Evolutionary conservation across 2,797 vertebrate genomes (phyloP).

Genomic region (Neosilurus hyrtlii): DNA sequence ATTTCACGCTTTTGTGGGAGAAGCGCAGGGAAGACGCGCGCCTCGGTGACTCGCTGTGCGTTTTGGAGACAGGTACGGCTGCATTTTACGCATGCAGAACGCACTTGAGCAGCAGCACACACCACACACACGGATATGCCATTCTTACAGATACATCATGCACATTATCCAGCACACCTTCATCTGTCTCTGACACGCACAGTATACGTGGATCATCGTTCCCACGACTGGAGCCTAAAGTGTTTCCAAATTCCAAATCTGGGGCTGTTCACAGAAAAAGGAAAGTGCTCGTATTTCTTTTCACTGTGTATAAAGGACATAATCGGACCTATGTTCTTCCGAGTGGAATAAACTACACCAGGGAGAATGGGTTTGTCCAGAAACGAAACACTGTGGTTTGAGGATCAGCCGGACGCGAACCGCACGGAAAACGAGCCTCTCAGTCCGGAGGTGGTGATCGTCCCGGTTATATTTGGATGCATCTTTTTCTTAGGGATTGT

Average conservation of each 20-base stretch:
- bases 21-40: background rate
- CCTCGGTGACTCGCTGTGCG: background rate
- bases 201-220: background rate
- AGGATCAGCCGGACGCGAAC: conserved; percentile 48
- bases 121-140: background rate
- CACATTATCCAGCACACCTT: background rate
- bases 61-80: conserved; percentile 1
- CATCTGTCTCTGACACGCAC: background rate
- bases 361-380: conserved; percentile 51
- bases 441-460: conserved; percentile 71
- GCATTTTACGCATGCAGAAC: conserved; percentile 25
- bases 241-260: background rate
- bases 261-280: conserved; percentile 4
- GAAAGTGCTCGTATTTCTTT: background rate
- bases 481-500: conserved; percentile 81
- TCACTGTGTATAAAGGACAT: background rate
- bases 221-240: background rate
- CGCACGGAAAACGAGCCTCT: conserved; percentile 43
- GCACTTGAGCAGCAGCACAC: background rate
- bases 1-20: background rate
- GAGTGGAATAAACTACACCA: conserved; percentile 15
- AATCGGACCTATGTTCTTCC: conserved; percentile 4
- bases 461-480: conserved; percentile 78
- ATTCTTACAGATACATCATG: background rate
- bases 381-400: conserved; percentile 59